phyloP scores from a whole-genome alignment of 2,797 vertebrate species.

The Rhynchotus rufescens region DNA sequence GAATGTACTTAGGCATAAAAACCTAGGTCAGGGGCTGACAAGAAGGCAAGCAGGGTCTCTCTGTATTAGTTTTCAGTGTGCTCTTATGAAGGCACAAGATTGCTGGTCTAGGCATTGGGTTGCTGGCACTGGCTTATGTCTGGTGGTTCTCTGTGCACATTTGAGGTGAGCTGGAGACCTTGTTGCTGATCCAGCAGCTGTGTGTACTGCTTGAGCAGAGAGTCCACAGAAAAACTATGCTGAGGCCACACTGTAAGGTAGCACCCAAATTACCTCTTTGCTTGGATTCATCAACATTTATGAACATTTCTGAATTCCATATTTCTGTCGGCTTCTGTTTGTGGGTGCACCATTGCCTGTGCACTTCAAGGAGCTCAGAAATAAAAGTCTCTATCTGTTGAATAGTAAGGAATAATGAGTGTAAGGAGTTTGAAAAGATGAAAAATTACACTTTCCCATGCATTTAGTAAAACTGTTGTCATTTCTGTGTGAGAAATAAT shows the following conservation, averaged over 20 bases:
- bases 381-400: accelerated
- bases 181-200: accelerated
- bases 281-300: neutral
- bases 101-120: neutral
- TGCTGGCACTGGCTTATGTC: accelerated
- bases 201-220: neutral
- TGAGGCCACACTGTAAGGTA: neutral
- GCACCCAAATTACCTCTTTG: neutral
- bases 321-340: accelerated
- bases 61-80: accelerated
- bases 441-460: neutral
- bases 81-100: accelerated
- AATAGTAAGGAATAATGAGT: neutral
- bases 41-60: neutral
- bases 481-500: neutral
- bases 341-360: neutral
- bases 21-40: neutral
- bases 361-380: neutral
- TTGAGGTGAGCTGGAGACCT: accelerated
- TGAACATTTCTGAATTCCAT: neutral
- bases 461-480: neutral
- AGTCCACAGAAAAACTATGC: accelerated
- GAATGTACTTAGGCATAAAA: neutral
- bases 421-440: neutral
- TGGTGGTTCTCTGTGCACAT: accelerated